Conservation (phyloP, 2,113 vertebrate species). For the Cacatua alba region DNA sequence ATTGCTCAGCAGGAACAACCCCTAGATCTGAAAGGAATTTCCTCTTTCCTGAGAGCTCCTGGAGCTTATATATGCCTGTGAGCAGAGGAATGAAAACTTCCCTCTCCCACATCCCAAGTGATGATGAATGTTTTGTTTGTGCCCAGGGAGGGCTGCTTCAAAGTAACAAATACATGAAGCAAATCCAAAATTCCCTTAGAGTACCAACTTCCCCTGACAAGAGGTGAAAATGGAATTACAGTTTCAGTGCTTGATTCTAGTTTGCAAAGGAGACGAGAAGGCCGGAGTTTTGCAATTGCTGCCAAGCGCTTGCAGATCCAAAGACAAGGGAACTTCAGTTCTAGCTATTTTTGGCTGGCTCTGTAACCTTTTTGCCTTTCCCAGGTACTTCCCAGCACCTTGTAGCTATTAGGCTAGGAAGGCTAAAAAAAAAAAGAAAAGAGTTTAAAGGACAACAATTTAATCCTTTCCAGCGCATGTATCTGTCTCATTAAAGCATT, state of each 20-base stretch:
- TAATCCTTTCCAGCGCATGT: constrained; percentile 68
- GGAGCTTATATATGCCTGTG: background rate
- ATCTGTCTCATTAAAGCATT: constrained; percentile 74
- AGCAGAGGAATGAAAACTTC: background rate
- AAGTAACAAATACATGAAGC: rapidly evolving
- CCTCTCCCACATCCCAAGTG: background rate
- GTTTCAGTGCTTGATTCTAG: background rate
- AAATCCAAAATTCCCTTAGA: background rate
- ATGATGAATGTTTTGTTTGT: background rate
- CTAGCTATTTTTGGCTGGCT: background rate
- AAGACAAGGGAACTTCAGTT: background rate
- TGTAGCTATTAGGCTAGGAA: constrained; percentile 47
- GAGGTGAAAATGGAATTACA: background rate
- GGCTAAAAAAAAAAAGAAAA: background rate
- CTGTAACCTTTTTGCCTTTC: constrained; percentile 41
- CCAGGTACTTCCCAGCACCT: constrained; percentile 52
- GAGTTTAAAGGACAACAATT: constrained; percentile 56
- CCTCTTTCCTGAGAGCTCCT: constrained; percentile 29
- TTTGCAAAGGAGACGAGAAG: rapidly evolving
- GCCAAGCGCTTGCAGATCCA: background rate
- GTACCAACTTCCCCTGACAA: background rate
- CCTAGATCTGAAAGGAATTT: constrained; percentile 34
- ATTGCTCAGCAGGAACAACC: constrained; percentile 34
- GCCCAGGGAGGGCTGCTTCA: background rate
- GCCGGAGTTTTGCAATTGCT: background rate